phyloP scores from a whole-genome alignment of 2,888 invertebrate genomes.

The Cerceris rybyensis region DNA sequence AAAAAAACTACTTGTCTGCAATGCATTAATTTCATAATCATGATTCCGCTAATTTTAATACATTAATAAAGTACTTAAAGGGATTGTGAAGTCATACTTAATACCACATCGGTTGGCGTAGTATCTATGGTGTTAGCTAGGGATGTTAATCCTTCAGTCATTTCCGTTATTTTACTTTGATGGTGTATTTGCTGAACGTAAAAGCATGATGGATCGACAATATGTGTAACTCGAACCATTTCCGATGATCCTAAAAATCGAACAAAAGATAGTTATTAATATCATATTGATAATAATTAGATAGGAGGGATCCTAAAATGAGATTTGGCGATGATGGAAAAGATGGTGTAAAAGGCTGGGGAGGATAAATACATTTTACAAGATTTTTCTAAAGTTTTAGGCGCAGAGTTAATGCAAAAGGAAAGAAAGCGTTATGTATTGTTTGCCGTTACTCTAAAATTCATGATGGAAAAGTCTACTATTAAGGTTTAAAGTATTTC shows the following conservation, averaged over 20 bases:
- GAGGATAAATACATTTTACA: no score
- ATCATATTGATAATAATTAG: no score
- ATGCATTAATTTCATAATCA: background rate
- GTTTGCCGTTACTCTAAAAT: no score
- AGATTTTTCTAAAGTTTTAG: no score
- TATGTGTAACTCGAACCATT: conserved; percentile 79
- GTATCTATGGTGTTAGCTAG: background rate
- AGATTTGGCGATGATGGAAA: no score
- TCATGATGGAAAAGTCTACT: no score
- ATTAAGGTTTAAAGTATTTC: no score
- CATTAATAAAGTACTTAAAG: background rate
- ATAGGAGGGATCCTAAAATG: no score
- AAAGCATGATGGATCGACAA: conserved; percentile 86
- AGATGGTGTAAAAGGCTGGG: no score
- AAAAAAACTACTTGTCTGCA: no score
- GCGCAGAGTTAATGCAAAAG: no score
- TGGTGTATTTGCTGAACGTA: conserved; percentile 82
- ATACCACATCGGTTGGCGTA: conserved; percentile 24
- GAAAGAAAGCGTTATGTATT: no score
- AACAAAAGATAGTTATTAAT: background rate
- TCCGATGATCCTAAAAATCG: conserved; percentile 29
- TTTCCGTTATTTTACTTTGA: conserved; percentile 15
- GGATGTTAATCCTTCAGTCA: background rate
- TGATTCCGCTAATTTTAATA: background rate
- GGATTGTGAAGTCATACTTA: conserved; percentile 31